Evolutionary conservation across 2,888 invertebrate species (phyloP).

Genomic region (Melinopterus prodromus): DNA sequence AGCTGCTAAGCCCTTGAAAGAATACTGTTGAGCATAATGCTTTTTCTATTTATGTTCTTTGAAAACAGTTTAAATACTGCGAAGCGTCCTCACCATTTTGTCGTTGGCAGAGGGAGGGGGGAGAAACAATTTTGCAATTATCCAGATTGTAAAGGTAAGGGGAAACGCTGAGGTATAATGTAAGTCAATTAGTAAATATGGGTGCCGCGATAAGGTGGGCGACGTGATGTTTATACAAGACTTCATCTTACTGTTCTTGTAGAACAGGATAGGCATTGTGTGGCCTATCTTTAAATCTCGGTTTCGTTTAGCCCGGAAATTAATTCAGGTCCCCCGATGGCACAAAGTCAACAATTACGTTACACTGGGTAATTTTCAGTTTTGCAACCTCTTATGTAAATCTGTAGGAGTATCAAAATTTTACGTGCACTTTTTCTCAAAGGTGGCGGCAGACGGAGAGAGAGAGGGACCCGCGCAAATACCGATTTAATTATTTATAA

Average conservation of each 20-base stretch:
- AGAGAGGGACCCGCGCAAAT: conserved; percentile 11
- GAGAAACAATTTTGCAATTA: conserved; percentile 4
- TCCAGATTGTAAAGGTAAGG: not conserved
- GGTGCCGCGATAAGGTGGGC: conserved; percentile 27
- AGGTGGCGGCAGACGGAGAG: not conserved
- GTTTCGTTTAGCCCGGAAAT: conserved; percentile 53
- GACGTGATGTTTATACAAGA: conserved; percentile 32
- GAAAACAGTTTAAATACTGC: too few relatives aligned
- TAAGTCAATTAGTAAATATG: conserved; percentile 34
- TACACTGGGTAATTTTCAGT: conserved; percentile 39
- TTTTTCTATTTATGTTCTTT: too few relatives aligned
- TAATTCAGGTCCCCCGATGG: conserved; percentile 51
- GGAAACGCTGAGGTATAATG: conserved; percentile 4
- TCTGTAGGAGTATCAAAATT: conserved; percentile 26
- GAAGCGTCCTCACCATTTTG: not conserved
- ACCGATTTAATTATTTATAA: conserved; percentile 28
- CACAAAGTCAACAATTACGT: conserved; percentile 51
- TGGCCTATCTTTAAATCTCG: conserved; percentile 56
- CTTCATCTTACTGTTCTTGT: conserved; percentile 33
- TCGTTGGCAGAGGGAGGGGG: not conserved
- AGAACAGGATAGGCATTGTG: conserved; percentile 47
- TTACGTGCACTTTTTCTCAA: conserved; percentile 15
- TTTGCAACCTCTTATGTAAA: conserved; percentile 23
- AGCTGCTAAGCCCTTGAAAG: too few relatives aligned
- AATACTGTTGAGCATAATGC: too few relatives aligned